A percentile compares a stretch with the other conserved stretches of the same genome.
Conservation (phyloP, 2,113 vertebrate genomes). For the Scatophagus argus region DNA sequence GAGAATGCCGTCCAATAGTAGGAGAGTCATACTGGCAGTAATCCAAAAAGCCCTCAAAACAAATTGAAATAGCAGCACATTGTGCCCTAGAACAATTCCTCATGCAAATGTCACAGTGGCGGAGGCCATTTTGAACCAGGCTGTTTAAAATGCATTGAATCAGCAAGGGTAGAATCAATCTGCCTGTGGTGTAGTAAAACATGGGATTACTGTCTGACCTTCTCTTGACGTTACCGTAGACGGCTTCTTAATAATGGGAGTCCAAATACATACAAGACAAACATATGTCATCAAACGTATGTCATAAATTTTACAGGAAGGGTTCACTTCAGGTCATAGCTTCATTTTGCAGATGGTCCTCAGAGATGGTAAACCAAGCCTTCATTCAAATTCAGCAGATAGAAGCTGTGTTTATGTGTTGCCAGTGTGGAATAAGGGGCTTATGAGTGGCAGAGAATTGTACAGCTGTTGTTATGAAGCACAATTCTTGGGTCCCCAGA, state of each 20-base stretch:
- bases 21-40: slow-evolving; percentile 41
- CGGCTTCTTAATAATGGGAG: slow-evolving; percentile 57
- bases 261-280: slow-evolving; percentile 64
- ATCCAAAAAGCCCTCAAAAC: slow-evolving; percentile 51
- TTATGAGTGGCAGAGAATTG: slow-evolving; percentile 64
- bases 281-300: slow-evolving; percentile 53
- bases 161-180: slow-evolving; percentile 78
- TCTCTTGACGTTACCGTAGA: slow-evolving; percentile 65
- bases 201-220: slow-evolving; percentile 80
- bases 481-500: slow-evolving; percentile 64
- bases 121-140: slow-evolving; percentile 74
- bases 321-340: slow-evolving; percentile 36
- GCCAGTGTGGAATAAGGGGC: slow-evolving; percentile 54
- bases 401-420: slow-evolving; percentile 38
- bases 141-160: slow-evolving; percentile 85
- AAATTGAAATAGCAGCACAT: slow-evolving; percentile 67
- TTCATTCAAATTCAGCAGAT: slow-evolving; percentile 38
- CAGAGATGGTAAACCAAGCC: not conserved
- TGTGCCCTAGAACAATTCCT: slow-evolving; percentile 69
- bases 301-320: slow-evolving; percentile 45
- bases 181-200: slow-evolving; percentile 76
- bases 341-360: slow-evolving; percentile 9
- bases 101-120: slow-evolving; percentile 78
- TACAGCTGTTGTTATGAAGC: slow-evolving; percentile 72
- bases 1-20: slow-evolving; percentile 24